phyloP scores from a whole-genome alignment of 2,113 vertebrate genomes.

The Tyrannus savana region DNA sequence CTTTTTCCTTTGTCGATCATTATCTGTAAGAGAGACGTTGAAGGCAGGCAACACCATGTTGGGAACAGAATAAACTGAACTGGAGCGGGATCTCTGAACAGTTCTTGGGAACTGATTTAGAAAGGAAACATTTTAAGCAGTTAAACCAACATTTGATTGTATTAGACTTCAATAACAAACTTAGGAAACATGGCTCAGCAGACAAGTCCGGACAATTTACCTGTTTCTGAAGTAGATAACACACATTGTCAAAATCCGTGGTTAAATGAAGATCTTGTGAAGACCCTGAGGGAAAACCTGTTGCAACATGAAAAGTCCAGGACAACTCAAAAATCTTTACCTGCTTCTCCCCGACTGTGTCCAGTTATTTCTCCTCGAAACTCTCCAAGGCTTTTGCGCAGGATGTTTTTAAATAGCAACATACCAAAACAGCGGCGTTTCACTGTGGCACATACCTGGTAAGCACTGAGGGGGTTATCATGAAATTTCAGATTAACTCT shows the following conservation, averaged over 20 bases:
- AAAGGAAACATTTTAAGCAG: not conserved
- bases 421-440: slow-evolving; percentile 94
- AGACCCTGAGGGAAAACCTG: slow-evolving; percentile 94
- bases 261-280: slow-evolving; percentile 95
- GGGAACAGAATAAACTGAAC: slow-evolving; percentile 39
- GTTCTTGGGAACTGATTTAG: not conserved
- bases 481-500: not conserved
- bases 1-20: slow-evolving; percentile 68
- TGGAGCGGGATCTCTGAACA: slow-evolving; percentile 25
- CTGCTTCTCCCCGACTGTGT: slow-evolving; percentile 89
- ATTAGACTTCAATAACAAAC: slow-evolving; percentile 21
- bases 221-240: slow-evolving; percentile 89
- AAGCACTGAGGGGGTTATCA: slow-evolving; percentile 62
- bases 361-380: slow-evolving; percentile 88
- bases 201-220: slow-evolving; percentile 86
- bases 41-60: slow-evolving; percentile 48
- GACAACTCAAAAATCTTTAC: slow-evolving; percentile 82
- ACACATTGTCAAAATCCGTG: slow-evolving; percentile 81
- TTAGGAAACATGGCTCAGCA: slow-evolving; percentile 89
- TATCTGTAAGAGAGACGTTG: slow-evolving; percentile 53
- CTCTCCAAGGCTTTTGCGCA: slow-evolving; percentile 91
- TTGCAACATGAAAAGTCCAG: slow-evolving; percentile 91
- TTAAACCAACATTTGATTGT: not conserved
- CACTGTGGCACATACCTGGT: slow-evolving; percentile 98
- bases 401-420: slow-evolving; percentile 94